Conservation (phyloP, 64 coral and sea anemone species). For the Stylophora pistillata region DNA sequence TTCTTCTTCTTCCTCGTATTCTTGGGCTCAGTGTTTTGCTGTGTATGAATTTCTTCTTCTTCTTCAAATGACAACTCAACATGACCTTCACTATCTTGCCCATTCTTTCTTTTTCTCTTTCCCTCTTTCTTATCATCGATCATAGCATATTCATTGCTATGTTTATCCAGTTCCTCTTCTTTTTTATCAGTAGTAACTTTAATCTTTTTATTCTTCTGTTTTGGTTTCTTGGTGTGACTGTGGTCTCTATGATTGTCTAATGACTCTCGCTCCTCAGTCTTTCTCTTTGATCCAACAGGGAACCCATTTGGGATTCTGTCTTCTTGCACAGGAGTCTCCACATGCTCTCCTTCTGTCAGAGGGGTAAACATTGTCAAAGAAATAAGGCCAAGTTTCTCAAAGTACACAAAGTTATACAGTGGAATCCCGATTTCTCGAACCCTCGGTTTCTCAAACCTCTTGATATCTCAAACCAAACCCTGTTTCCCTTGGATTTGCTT, state of each 20-base stretch:
- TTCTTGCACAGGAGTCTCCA: conserved; percentile 2
- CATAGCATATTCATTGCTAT: neutral
- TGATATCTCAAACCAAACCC: too few relatives aligned
- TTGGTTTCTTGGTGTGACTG: neutral
- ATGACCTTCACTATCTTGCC: neutral
- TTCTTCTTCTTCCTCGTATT: conserved; percentile 33
- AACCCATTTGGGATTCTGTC: neutral
- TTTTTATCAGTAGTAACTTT: neutral
- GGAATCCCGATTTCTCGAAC: too few relatives aligned
- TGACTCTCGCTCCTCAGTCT: neutral
- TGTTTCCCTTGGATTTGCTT: too few relatives aligned
- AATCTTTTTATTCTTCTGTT: conserved; percentile 20
- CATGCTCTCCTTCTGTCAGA: neutral
- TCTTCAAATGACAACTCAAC: neutral
- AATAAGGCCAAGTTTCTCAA: too few relatives aligned
- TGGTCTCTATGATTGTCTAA: neutral
- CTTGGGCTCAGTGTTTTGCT: neutral
- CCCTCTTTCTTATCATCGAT: neutral
- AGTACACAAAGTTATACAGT: too few relatives aligned
- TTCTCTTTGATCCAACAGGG: neutral
- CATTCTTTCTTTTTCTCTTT: conserved; percentile 12
- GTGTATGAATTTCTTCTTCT: neutral
- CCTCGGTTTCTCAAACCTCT: too few relatives aligned
- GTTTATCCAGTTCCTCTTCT: neutral
- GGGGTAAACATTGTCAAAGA: too few relatives aligned